Conservation (phyloP, 2,797 vertebrate species). For the Arctocebus calabarensis region DNA sequence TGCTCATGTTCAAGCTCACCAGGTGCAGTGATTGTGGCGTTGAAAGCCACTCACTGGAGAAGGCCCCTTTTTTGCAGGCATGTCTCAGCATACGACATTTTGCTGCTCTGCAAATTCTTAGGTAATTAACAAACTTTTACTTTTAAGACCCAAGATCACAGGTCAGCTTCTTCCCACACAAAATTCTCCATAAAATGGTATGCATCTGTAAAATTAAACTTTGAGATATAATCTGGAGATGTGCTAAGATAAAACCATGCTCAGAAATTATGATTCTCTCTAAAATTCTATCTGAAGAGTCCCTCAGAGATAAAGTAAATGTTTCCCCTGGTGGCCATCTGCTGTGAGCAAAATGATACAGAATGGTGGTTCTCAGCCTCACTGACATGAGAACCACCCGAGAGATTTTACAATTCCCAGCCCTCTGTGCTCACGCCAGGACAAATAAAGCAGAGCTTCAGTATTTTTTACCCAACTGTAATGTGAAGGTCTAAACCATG, state of each 20-base stretch:
- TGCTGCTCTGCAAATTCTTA: not conserved
- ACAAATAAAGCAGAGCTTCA: not conserved
- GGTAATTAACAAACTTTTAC: not conserved
- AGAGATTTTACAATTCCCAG: not conserved
- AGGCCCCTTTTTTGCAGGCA: rapidly evolving
- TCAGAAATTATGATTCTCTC: not conserved
- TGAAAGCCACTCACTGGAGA: not conserved
- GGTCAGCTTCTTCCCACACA: not conserved
- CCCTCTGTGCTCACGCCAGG: not conserved
- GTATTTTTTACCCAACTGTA: not conserved
- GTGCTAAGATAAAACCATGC: not conserved
- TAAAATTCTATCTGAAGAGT: not conserved
- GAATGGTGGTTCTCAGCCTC: not conserved
- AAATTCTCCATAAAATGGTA: not conserved
- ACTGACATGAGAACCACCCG: not conserved
- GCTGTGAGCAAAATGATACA: slow-evolving; percentile 41
- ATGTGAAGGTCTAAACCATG: not conserved
- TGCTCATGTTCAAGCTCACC: not conserved
- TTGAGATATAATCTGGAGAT: not conserved
- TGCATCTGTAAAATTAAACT: not conserved
- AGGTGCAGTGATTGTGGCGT: not conserved
- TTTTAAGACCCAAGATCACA: not conserved
- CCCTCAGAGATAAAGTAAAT: slow-evolving; percentile 58
- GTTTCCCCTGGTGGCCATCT: slow-evolving; percentile 24
- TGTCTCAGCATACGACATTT: not conserved